Evolutionary conservation across 2,888 invertebrate species (phyloP), one percentile per base, ranked within the genome.

Genomic region (Siphlonurus alternatus): DNA sequence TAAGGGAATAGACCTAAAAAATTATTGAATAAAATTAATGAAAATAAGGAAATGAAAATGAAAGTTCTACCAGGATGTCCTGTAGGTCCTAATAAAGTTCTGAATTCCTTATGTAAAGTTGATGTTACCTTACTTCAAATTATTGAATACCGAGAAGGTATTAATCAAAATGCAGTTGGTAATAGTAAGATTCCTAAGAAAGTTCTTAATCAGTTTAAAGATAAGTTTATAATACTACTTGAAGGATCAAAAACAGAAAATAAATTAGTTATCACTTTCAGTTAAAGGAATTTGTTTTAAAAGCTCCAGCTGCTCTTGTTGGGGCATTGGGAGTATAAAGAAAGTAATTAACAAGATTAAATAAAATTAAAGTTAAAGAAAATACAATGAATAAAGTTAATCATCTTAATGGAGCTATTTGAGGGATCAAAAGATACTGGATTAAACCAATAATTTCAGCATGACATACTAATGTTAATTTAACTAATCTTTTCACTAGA

Each of bases 181-280:
- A 81, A 75, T 73, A 82, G 73, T 69, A 81, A 65, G 70, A 81
- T 69, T 54, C 78, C 77, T 71, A 81, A 70, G 56, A 80, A 72
- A 61, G 78, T 78, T 76, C 82, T 82, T 69, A 80, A 23, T 82
- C 84, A 85, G 74, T 85, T 85, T 72, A 83, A 70, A 0, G 80
- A 76, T 60, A 82, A 65, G 67, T 76, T 76, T 69, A 79, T 74
- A 71, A 78, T 74, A 68, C 79, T 79, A 64, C 80, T 78, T 24
- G 79, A 75, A 0, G 85, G 83, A 64, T 86, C 85, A 80, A 86
- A 86, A 71, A 83, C 80, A 67, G 82, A 82, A 75, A 85, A 85
- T 78, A 85, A 74, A 69, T 83, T 84, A 72, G 76, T 81, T 84
- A 85, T 83, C 82, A 84, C 83, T 80, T 80, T 83, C 81, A 83